Base-by-base conservation (phyloP, 2,113 vertebrate genomes). In the Eira barbara region DNA sequence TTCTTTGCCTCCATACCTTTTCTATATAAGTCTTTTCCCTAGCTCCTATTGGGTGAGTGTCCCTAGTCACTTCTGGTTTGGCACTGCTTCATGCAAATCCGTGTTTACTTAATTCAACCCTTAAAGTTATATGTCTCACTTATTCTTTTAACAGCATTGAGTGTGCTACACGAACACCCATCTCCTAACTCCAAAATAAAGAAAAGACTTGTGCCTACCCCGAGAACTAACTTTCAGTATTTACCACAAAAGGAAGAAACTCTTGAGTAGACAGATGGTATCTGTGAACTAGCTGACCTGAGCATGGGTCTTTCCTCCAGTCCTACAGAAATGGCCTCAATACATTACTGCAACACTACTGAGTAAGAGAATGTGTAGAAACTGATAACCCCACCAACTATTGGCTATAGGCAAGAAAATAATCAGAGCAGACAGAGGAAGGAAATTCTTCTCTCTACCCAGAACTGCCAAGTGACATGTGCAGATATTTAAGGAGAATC, bases 401-500 rank as follows among this genome's bases (percentile, higher is more conserved):
- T 0, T 52, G n/a, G 42, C 23, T 65, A 25, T 0, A 84, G 59
- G 76, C 20, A 79, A 65, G 94, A 83, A 63, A 95, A 80, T 73
- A 83, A 83, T 91, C 3, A 25, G 69, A 71, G 57, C 55, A 81
- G 7, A 61, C 10, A 78, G 15, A 91, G 34, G 47, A 57, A 94
- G 69, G n/a, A 25, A 10, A 12, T 59, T 29, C 18, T 80, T 94
- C 57, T 93, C 74, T 55, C 80, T 67, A 20, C 11, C 12, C 10
- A 92, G 23, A 89, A 82, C 11, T 39, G 52, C 7, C 79, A n/a
- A 47, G 42, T 45, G 36, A 59, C 36, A 76, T 17, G 17, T 57
- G 25, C 2, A 87, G 20, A 63, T 89, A 89, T 57, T 81, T 67
- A 92, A 90, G 71, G 90, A 96, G 79, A 95, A 90, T 36, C 61